phyloP scores from a whole-genome alignment of 37 sponge, comb jelly and placozoan genomes.

The Bolinopsis microptera region DNA sequence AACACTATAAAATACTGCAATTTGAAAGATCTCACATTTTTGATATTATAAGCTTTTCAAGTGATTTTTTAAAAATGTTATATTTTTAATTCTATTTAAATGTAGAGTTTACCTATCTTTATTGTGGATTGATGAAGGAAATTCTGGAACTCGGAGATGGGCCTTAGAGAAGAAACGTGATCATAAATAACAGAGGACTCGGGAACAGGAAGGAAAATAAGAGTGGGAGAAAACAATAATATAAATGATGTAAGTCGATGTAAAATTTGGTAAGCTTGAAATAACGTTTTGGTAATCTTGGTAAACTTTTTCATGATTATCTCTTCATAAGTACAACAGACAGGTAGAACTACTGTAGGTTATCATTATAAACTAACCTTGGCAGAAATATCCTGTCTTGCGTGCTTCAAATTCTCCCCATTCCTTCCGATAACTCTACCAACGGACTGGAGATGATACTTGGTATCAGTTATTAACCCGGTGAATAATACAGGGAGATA shows the following conservation, averaged over 20 bases:
- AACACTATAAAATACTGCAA: too few relatives aligned
- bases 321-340: too few relatives aligned
- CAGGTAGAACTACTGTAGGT: too few relatives aligned
- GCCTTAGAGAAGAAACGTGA: constrained; percentile 49
- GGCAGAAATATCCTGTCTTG: neutral
- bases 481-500: too few relatives aligned
- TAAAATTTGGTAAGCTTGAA: too few relatives aligned
- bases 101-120: constrained; percentile 44
- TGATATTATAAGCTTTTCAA: too few relatives aligned
- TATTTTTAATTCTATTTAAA: neutral
- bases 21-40: too few relatives aligned
- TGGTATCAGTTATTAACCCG: neutral
- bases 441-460: constrained; percentile 1
- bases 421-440: constrained; percentile 48
- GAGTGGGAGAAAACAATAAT: neutral
- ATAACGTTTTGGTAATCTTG: too few relatives aligned
- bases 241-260: too few relatives aligned
- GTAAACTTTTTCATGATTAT: too few relatives aligned
- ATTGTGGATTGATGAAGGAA: neutral
- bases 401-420: constrained; percentile 56
- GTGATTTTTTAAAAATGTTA: too few relatives aligned
- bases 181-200: neutral
- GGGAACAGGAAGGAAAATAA: neutral
- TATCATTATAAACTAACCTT: too few relatives aligned
- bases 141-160: constrained; percentile 56